phyloP scores from a whole-genome alignment of 2,797 vertebrate genomes.

The Psittacula echo region DNA sequence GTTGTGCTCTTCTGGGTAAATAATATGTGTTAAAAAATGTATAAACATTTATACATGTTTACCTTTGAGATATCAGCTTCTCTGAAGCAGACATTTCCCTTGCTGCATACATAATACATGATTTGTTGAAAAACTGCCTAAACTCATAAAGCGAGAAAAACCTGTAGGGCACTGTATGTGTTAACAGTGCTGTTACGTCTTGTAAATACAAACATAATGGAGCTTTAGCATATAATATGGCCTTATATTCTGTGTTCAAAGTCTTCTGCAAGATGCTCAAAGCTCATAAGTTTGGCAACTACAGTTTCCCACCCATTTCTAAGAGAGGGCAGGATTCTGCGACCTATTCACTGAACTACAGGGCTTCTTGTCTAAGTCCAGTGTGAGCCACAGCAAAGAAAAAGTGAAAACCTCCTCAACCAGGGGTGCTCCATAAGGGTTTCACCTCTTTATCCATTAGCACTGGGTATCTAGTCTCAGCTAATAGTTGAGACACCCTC shows the following conservation, averaged over 20 bases:
- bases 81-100: conserved; percentile 57
- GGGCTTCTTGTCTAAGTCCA: not conserved
- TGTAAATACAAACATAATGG: not conserved
- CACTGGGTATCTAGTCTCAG: not conserved
- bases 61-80: conserved; percentile 45
- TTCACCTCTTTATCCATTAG: not conserved
- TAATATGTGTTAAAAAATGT: conserved; percentile 73
- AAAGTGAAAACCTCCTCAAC: not conserved
- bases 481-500: not conserved
- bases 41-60: conserved; percentile 73
- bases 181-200: not conserved
- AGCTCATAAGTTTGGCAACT: not conserved
- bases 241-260: not conserved
- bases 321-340: not conserved
- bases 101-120: conserved; percentile 62
- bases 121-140: conserved; percentile 53
- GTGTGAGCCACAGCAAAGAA: not conserved
- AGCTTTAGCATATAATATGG: not conserved
- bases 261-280: not conserved
- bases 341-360: not conserved
- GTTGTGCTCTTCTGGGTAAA: conserved; percentile 69
- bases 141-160: conserved; percentile 40
- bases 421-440: not conserved
- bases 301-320: not conserved
- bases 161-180: not conserved